Evolutionary conservation across 2,888 invertebrate species (phyloP), one percentile per base, ranked within the genome.

Genomic region (Tridacna crocea): DNA sequence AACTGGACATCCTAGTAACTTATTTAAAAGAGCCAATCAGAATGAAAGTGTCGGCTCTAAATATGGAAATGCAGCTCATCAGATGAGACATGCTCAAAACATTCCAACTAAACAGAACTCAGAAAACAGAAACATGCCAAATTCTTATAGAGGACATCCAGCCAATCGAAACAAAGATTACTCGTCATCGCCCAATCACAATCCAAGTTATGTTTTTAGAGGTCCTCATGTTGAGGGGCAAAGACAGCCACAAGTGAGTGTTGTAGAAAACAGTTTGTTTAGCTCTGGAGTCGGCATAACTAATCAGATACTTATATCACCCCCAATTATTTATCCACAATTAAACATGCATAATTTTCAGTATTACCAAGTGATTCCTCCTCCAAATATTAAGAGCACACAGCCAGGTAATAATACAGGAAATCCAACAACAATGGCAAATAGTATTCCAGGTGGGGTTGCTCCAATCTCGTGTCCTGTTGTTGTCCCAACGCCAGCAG

Each of bases 121-220:
- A 55, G 76, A 66, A 24, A 51, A 65, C 27, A 78, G 27, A 47
- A 70, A 70, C n/a, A 24, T 17, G 13, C 70, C 46, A 70, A 70
- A 70, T 70, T 70, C 12, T 12, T 51, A 48, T 70, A 70, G 51
- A 70, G 51, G 24, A 22, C 61, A 77, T 73, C 58, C 27, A 46
- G 70, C 77, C 80, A 80, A 80, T 74, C 66, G 58, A 46, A 77
- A 66, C 22, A 77, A 73, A 74, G 80, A 73, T 58, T 70, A 36
- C 46, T n/a, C 58, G 11, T 75, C 75, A 72, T 75, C 75, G 55
- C 55, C 72, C 65, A 76, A 80, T 74, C 58, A 68, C 26, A 77
- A 73, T 73, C 13, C 27, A 47, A 55, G 55, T 66, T 65, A 66
- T 55, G 72, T 73, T 4, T 77, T 47, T 17, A 68, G 60, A 60